Evolutionary conservation across 1,140 invertebrate species (phyloP), one percentile per base, ranked within the genome.

Genomic region (Bursaphelenchus mucronatus): DNA sequence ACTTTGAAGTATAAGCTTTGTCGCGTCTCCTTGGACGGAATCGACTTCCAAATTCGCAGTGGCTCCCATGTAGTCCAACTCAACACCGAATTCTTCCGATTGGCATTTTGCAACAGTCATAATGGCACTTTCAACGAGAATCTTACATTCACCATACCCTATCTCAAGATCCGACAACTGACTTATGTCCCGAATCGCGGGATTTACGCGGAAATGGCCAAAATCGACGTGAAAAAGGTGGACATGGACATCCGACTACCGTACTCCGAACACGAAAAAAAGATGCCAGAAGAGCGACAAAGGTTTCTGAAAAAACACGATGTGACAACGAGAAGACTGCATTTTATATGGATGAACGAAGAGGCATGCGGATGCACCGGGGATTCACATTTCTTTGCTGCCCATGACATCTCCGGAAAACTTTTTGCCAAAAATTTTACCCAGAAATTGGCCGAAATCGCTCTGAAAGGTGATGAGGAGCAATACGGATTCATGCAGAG

Each of bases 31-130:
- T 85, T 98, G 21, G 94, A 98, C 83, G 87, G 89, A 0, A 84
- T 97, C 6, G 91, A 95, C 83, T 84, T 97, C 6, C 91, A 91
- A 83, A 81, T 97, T 5, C 89, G 93, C 44, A 94, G 97, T 82
- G 86, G 86, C 21, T 90, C 90, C 15, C 90, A 90, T 8, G 90
- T 90, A 0, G 83, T 94, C 21, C 90, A 93, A 81, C 78, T 94
- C 0, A 91, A 90, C 88, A 87, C 90, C 39, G 61, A 74, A 47
- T 45, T 55, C 8, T 10, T 76, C 13, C 64, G 67, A 0, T 56
- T 77, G 11, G 57, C 70, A 7, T 49, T 74, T 45, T 79, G 78
- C 51, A 78, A 76, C 56, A 62, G 66, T 43, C 75, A 76, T 47
- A 49, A 57, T 10, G 62, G 63, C 1, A 61, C 67, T 7, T 78